Conservation (phyloP, 2,797 vertebrate species). For the Pelodytes ibericus region DNA sequence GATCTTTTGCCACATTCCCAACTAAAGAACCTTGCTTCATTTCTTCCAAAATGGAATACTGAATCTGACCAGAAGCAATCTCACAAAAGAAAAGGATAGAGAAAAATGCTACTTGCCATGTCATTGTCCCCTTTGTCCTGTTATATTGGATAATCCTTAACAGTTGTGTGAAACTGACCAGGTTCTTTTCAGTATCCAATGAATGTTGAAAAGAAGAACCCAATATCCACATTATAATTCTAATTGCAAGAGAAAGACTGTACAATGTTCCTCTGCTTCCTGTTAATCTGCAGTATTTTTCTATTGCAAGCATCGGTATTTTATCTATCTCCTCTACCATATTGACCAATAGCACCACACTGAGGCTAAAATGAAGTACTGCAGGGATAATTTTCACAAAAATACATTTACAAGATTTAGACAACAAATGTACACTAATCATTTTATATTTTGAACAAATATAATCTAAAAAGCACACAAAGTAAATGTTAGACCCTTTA, state of each 20-base stretch:
- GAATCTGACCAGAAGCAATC: conserved; percentile 68
- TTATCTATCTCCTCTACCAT: too few relatives aligned
- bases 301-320: background rate
- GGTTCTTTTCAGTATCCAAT: background rate
- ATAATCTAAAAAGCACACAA: too few relatives aligned
- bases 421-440: too few relatives aligned
- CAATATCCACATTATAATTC: background rate
- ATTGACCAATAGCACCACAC: conserved; percentile 34
- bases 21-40: conserved; percentile 77
- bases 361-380: conserved; percentile 6
- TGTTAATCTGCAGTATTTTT: conserved; percentile 6
- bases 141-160: background rate
- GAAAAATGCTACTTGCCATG: conserved; percentile 38
- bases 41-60: conserved; percentile 82
- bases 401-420: too few relatives aligned
- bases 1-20: conserved; percentile 79
- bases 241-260: background rate
- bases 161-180: background rate
- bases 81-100: background rate
- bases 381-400: background rate
- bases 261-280: background rate
- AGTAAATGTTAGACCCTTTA: too few relatives aligned
- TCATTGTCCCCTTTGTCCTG: background rate
- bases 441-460: too few relatives aligned
- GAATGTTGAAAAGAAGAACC: background rate